Conservation (phyloP, 2,113 vertebrate species). For the Cyanoramphus novaezelandiae region DNA sequence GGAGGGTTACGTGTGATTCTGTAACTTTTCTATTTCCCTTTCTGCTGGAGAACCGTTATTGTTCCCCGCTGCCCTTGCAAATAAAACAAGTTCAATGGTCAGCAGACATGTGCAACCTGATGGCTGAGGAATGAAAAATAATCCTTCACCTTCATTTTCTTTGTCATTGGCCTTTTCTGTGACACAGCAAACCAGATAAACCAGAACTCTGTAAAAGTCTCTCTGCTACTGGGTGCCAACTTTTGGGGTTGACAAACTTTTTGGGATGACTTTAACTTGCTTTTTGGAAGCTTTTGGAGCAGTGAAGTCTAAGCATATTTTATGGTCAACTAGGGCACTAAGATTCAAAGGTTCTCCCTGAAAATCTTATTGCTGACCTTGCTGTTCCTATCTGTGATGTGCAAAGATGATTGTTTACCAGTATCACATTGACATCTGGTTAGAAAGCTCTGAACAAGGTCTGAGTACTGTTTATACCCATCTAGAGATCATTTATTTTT, state of each 20-base stretch:
- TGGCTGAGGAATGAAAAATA: conserved; percentile 12
- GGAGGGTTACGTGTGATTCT: neutral
- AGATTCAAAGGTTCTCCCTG: neutral
- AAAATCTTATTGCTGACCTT: neutral
- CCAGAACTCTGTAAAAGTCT: neutral
- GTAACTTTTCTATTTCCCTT: conserved; percentile 20
- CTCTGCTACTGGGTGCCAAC: neutral
- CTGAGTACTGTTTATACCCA: neutral
- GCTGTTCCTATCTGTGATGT: neutral
- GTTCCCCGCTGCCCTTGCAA: conserved; percentile 15
- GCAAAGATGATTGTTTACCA: neutral
- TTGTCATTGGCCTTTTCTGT: neutral
- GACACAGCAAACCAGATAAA: neutral
- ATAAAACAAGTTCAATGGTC: neutral
- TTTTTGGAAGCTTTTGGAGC: neutral
- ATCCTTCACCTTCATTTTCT: neutral
- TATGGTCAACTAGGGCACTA: neutral
- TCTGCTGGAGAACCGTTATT: neutral
- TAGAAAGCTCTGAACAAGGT: neutral
- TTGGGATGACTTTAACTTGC: neutral
- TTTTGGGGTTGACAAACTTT: neutral
- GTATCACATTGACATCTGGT: neutral
- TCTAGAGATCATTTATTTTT: neutral
- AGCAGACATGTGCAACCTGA: neutral
- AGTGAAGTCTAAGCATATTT: neutral